A percentile compares a stretch with the other conserved stretches of the same genome.
phyloP scores from a whole-genome alignment of 2,113 vertebrate species.

The Heloderma charlesbogerti region DNA sequence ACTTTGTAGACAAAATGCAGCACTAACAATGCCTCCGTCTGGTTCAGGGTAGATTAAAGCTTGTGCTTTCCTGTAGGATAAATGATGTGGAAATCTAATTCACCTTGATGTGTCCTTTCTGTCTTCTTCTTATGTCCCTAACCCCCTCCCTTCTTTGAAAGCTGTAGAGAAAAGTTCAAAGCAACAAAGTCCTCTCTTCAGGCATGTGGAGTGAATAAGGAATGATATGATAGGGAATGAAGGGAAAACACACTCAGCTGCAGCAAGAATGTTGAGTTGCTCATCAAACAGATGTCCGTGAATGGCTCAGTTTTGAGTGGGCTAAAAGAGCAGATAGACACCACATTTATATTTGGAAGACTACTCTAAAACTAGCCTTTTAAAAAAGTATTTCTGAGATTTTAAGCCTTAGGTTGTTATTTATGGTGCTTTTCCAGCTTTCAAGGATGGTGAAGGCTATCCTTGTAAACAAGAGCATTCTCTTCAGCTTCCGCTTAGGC shows the following conservation, averaged over 20 bases:
- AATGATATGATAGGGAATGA: conserved; percentile 58
- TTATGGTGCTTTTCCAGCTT: conserved; percentile 37
- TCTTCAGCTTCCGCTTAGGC: conserved; percentile 38
- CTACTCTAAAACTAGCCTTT: conserved; percentile 18
- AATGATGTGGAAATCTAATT: conserved; percentile 85
- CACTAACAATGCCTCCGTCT: conserved; percentile 62
- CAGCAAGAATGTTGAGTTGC: conserved; percentile 63
- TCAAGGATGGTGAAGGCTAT: conserved; percentile 30
- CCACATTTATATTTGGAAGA: background rate
- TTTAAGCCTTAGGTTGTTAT: conserved; percentile 28
- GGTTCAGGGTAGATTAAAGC: conserved; percentile 78
- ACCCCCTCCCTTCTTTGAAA: conserved; percentile 79
- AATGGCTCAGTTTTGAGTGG: conserved; percentile 43
- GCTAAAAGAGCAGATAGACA: conserved; percentile 70
- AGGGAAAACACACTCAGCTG: conserved; percentile 45
- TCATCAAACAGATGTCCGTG: conserved; percentile 56
- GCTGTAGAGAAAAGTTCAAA: conserved; percentile 78
- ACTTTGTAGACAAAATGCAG: conserved; percentile 71
- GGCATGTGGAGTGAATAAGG: conserved; percentile 62
- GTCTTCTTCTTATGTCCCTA: conserved; percentile 44
- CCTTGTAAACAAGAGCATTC: conserved; percentile 9
- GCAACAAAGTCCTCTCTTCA: conserved; percentile 69
- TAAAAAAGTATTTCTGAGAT: conserved; percentile 31
- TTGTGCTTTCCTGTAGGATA: conserved; percentile 81
- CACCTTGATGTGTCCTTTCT: conserved; percentile 82